Evolutionary conservation across 2,888 invertebrate genomes (phyloP).

Genomic region (Caenorhabditis sp.): DNA sequence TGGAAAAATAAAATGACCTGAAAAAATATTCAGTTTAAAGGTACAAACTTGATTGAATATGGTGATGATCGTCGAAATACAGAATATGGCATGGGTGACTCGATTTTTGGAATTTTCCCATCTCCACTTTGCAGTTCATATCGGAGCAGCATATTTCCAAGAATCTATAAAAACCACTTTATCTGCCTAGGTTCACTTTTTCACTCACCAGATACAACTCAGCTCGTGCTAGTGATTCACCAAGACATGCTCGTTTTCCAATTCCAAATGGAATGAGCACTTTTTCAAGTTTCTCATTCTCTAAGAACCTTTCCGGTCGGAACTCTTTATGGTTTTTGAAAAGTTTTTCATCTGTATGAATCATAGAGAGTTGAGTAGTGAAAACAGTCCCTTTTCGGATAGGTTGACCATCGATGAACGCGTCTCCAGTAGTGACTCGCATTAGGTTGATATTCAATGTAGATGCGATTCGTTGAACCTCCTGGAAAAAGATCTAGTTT

Average conservation of each 20-base stretch:
- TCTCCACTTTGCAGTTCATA: neutral
- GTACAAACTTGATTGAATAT: neutral
- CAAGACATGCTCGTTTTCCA: conserved; percentile 45
- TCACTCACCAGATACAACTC: conserved; percentile 45
- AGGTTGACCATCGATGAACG: conserved; percentile 36
- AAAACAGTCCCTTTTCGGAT: conserved; percentile 25
- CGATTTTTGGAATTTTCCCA: neutral
- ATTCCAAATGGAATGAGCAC: conserved; percentile 43
- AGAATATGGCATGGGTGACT: neutral
- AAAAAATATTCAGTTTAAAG: neutral
- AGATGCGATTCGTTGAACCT: conserved; percentile 43
- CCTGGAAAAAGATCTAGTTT: conserved; percentile 6
- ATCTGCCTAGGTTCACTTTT: neutral
- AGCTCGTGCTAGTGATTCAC: conserved; percentile 42
- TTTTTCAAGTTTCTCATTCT: conserved; percentile 20
- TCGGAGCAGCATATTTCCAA: neutral
- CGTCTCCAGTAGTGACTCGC: conserved; percentile 13
- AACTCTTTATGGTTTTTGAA: conserved; percentile 29
- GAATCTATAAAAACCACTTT: conserved; percentile 12
- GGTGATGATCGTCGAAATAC: neutral
- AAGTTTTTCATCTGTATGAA: conserved; percentile 38
- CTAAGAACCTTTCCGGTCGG: conserved; percentile 20
- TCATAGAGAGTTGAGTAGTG: conserved; percentile 33
- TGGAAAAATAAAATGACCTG: too few species aligned
- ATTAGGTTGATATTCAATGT: conserved; percentile 35